Evolutionary conservation across 2,888 invertebrate genomes (phyloP).

Genomic region (Scrobipalpa costella): DNA sequence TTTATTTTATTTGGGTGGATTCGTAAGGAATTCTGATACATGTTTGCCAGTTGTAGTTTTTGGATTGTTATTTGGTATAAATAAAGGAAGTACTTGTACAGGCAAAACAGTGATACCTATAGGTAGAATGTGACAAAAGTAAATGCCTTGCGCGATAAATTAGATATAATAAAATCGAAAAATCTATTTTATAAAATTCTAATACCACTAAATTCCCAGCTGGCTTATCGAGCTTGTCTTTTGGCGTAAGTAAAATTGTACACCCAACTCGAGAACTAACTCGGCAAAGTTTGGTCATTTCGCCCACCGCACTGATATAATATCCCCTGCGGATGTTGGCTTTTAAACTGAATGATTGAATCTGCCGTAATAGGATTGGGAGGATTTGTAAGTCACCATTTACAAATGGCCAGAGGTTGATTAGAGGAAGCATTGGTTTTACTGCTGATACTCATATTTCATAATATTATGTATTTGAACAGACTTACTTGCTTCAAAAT

Average conservation of each 20-base stretch:
- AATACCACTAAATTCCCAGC: neutral
- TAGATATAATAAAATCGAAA: neutral
- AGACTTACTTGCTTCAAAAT: neutral
- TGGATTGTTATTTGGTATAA: too few species aligned
- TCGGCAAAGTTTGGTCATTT: constrained; percentile 21
- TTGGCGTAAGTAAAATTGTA: constrained; percentile 17
- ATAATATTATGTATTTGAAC: neutral
- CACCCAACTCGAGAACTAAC: constrained; percentile 17
- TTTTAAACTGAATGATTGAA: constrained; percentile 27
- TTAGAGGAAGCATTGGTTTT: constrained; percentile 5
- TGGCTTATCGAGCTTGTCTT: neutral
- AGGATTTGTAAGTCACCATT: constrained; percentile 2
- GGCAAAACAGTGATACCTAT: too few species aligned
- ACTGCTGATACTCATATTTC: neutral
- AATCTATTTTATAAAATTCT: neutral
- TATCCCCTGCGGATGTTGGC: constrained; percentile 16
- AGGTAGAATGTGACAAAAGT: too few species aligned
- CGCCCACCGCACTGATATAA: constrained; percentile 17
- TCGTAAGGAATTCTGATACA: neutral
- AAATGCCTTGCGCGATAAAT: too few species aligned
- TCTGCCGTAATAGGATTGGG: constrained; percentile 19
- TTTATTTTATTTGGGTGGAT: neutral
- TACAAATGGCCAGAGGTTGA: constrained; percentile 20
- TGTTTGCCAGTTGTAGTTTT: neutral
- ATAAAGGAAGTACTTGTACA: too few species aligned